Conservation (phyloP, 1,140 invertebrate species). For the honey bee (Apis mellifera) region Amel_HAv3.1 CM009934.2:3986001-3986500, state of each 20-base stretch:
- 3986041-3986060: slow-evolving; percentile 58
- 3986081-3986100: slow-evolving; percentile 50
- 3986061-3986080: slow-evolving; percentile 40
- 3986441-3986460: too few relatives aligned
- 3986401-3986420: background rate
- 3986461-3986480: too few relatives aligned
- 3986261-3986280: slow-evolving; percentile 61
- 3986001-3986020: slow-evolving; percentile 72
- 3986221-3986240: slow-evolving; percentile 58
- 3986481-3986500: too few relatives aligned
- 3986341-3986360: slow-evolving; percentile 56
- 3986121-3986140: slow-evolving; percentile 31
- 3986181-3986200: slow-evolving; percentile 25
- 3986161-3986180: slow-evolving; percentile 32
- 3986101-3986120: slow-evolving; percentile 69
- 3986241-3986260: slow-evolving; percentile 60
- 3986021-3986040: slow-evolving; percentile 64
- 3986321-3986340: slow-evolving; percentile 62
- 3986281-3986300: slow-evolving; percentile 67
- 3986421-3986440: too few relatives aligned
- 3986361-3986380: background rate
- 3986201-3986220: slow-evolving; percentile 65
- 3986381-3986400: slow-evolving; percentile 51
- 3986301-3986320: slow-evolving; percentile 61
- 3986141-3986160: background rate